Percentiles rank a stretch among this genome's conserved stretches.
Conservation (phyloP, 1,140 invertebrate species). For the Pogonognathellus flavescens region DNA sequence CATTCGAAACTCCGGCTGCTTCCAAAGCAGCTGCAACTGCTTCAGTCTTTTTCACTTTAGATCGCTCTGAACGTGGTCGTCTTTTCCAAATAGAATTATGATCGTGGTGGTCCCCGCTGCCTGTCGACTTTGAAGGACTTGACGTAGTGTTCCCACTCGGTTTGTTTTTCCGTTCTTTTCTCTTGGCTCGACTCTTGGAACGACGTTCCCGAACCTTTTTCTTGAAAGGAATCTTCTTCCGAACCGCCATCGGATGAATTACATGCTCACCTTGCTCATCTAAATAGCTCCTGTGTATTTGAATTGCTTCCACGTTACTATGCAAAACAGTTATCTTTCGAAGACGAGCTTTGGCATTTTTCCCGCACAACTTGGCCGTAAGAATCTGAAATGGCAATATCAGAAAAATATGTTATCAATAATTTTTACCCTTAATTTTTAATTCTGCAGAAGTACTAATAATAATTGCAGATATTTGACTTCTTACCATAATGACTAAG, state of each 20-base stretch:
- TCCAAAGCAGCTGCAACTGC: neutral
- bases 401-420: neutral
- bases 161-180: constrained; percentile 48
- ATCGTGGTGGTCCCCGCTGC: neutral
- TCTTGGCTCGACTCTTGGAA: constrained; percentile 32
- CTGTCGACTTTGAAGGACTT: neutral
- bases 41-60: constrained; percentile 48
- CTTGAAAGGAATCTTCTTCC: constrained; percentile 82
- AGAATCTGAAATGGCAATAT: constrained; percentile 33
- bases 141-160: neutral
- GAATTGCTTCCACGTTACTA: constrained; percentile 66
- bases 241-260: constrained; percentile 79
- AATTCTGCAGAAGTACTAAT: neutral
- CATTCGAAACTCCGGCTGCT: neutral
- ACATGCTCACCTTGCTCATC: constrained; percentile 73
- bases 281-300: constrained; percentile 65
- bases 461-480: neutral
- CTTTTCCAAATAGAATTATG: constrained; percentile 51
- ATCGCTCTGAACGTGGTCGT: constrained; percentile 24
- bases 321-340: constrained; percentile 66
- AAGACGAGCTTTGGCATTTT: constrained; percentile 62
- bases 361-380: constrained; percentile 63
- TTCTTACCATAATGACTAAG: constrained; percentile 65
- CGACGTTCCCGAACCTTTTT: constrained; percentile 79
- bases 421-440: neutral